Conservation (phyloP, 2,888 invertebrate species). For the Acrobasis suavella region DNA sequence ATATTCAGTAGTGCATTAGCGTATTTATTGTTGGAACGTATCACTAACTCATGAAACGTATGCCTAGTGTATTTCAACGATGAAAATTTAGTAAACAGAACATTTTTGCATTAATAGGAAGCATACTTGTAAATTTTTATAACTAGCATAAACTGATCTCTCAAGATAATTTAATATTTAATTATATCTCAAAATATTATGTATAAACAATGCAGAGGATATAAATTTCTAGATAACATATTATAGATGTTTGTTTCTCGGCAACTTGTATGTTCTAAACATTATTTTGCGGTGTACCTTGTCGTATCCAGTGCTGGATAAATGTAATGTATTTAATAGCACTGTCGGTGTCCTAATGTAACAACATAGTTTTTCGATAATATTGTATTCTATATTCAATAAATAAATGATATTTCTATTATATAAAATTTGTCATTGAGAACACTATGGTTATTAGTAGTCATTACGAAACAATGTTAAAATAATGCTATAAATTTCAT, state of each 20-base stretch:
- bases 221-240: constrained; percentile 72
- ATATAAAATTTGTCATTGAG: constrained; percentile 78
- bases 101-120: constrained; percentile 70
- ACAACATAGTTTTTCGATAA: constrained; percentile 79
- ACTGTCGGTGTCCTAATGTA: constrained; percentile 77
- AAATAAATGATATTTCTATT: constrained; percentile 80
- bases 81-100: constrained; percentile 62
- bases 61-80: constrained; percentile 70
- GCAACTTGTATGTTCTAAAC: constrained; percentile 64
- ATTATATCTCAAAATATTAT: constrained; percentile 75
- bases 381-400: constrained; percentile 81
- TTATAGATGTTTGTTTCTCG: constrained; percentile 66
- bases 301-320: constrained; percentile 69
- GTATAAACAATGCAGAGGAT: constrained; percentile 73
- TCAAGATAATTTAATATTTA: constrained; percentile 77
- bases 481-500: constrained; percentile 76
- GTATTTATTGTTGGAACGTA: constrained; percentile 70
- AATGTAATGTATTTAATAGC: constrained; percentile 69
- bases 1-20: constrained; percentile 72
- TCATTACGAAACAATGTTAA: constrained; percentile 74
- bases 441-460: constrained; percentile 77
- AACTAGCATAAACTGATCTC: constrained; percentile 81
- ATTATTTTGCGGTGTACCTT: constrained; percentile 66
- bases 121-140: constrained; percentile 79
- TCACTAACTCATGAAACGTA: constrained; percentile 64